These are phyloP conservation scores for Lordiphosa mommai DNA, from an alignment of 1,140 invertebrate species.

Conservation along the genomic window DNA sequence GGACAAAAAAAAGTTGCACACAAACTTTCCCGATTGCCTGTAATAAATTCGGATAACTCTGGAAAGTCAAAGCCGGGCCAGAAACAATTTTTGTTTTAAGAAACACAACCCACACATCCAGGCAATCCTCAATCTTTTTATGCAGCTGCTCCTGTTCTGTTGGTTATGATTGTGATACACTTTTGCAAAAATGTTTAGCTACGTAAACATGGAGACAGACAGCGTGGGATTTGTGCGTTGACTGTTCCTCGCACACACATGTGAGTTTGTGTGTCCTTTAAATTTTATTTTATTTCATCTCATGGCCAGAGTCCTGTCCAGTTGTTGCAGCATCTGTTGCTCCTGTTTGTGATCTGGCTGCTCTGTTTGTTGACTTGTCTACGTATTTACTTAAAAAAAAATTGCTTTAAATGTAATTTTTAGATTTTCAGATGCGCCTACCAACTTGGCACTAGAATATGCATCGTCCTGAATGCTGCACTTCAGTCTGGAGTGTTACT, in stretches of 20 bases:
- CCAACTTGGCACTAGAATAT: constrained; percentile 42
- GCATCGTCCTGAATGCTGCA: constrained; percentile 34
- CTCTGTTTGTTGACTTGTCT: constrained; percentile 43
- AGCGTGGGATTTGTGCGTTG: constrained; percentile 5
- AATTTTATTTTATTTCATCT: constrained; percentile 52
- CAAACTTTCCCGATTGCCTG: constrained; percentile 41
- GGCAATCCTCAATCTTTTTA: constrained; percentile 56
- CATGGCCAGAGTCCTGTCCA: constrained; percentile 48
- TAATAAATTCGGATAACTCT: constrained; percentile 73
- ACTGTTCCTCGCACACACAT: background rate
- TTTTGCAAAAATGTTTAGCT: constrained; percentile 58
- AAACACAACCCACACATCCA: constrained; percentile 16
- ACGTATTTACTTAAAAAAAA: constrained; percentile 43
- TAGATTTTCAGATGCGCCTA: constrained; percentile 58
- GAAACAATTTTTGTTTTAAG: constrained; percentile 27
- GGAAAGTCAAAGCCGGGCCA: constrained; percentile 48
- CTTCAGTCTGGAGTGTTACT: constrained; percentile 68
- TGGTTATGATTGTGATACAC: constrained; percentile 28
- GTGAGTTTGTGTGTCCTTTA: constrained; percentile 31
- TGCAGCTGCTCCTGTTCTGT: constrained; percentile 47
- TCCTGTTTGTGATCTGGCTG: constrained; percentile 49
- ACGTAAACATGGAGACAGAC: constrained; percentile 25
- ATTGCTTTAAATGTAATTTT: constrained; percentile 74
- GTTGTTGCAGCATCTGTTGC: constrained; percentile 66
- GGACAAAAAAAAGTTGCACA: constrained; percentile 38